Evolutionary conservation across 2,113 vertebrate genomes (phyloP), one percentile per base, ranked within the genome.

Genomic region (human): DNA sequence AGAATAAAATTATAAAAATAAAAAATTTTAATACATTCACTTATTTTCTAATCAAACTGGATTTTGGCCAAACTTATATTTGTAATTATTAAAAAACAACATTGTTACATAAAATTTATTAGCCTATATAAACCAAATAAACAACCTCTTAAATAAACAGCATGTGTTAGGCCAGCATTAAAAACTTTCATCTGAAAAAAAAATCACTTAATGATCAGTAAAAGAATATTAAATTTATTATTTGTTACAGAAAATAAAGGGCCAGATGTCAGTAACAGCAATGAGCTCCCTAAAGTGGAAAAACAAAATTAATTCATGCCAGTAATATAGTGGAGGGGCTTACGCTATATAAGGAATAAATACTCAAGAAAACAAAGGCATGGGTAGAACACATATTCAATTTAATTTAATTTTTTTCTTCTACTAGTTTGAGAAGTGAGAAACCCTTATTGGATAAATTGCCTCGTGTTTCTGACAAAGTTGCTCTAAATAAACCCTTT

Each of bases 101-200:
- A 27, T 1, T 64, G 35, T 78, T 95, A 70, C 18, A 68, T n/a
- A 93, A 70, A 85, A 90, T 73, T 11, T 66, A 38, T 27, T 59
- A 61, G 17, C 48, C 8, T 93, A 18, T 94, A 50, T 1, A 84
- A n/a, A n/a, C n/a, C n/a, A n/a, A n/a, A n/a, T n/a, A n/a, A n/a
- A n/a, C n/a, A 86, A 95, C 35, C 23, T 92, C 23, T 68, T 96
- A 81, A 92, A 6, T 84, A 89, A 93, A 68, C 52, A 90, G 30
- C 43, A 94, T 30, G 22, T 89, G 32, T 59, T 93, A 76, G 17
- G 5, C 25, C 25, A 75, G 13, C 66, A 68, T 87, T 89, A 14
- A 87, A 93, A 87, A 7, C 2, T 79, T 94, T 94, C 16, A 12
- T 68, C 35, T 89, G 18, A n/a, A 79, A 89, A 94, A 79, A 43